Evolutionary conservation across 1,140 invertebrate genomes (phyloP).

Genomic region (Temnothorax curvispinosus): DNA sequence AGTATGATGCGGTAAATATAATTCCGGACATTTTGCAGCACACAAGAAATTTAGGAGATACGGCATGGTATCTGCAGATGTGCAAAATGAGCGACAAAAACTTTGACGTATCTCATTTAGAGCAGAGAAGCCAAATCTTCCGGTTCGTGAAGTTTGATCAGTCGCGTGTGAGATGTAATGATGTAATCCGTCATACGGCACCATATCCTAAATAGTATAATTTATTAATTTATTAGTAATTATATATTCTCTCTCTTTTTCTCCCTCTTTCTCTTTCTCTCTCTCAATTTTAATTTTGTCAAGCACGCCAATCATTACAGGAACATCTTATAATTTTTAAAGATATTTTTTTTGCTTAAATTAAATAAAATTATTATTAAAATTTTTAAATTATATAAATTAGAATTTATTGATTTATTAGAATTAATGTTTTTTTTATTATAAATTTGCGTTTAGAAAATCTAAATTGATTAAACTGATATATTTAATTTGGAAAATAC

Average conservation of each 20-base stretch:
- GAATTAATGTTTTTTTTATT: not conserved
- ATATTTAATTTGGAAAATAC: not conserved
- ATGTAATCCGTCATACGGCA: not conserved
- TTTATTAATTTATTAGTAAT: not conserved
- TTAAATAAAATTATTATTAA: not conserved
- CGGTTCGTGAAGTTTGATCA: not conserved
- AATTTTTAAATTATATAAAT: not conserved
- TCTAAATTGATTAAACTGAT: not conserved
- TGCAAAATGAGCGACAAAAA: constrained; percentile 34
- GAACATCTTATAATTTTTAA: not conserved
- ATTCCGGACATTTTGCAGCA: constrained; percentile 59
- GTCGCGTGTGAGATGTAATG: not conserved
- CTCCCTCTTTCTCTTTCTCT: not conserved
- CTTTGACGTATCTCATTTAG: not conserved
- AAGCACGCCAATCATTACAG: not conserved
- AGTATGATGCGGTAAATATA: constrained; percentile 33
- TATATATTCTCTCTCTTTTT: not conserved
- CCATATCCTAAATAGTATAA: constrained; percentile 1
- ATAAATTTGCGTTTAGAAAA: not conserved
- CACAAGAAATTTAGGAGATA: constrained; percentile 30
- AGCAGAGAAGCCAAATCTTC: constrained; percentile 51
- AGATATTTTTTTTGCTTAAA: not conserved
- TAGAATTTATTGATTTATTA: no score
- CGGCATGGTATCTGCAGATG: fast-evolving
- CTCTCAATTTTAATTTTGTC: not conserved